These are phyloP conservation scores for Aradus depressus DNA, from an alignment of 2,888 invertebrate species.

Conservation along the genomic window DNA sequence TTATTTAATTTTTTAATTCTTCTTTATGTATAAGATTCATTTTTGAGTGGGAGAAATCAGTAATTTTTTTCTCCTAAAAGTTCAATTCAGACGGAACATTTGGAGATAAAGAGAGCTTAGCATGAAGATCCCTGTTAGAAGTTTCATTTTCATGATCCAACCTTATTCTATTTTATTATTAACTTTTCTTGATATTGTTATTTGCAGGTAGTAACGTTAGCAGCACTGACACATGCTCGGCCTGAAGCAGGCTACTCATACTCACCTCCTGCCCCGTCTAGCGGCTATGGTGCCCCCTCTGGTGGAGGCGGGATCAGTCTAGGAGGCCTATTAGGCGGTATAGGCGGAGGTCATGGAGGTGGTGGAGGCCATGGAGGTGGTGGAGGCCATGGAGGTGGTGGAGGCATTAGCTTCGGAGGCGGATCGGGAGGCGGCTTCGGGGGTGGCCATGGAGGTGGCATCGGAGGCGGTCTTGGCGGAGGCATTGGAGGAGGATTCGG, in stretches of 20 bases:
- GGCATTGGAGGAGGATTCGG: conserved; percentile 20
- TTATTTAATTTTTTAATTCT: too few relatives aligned
- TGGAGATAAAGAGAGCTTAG: too few relatives aligned
- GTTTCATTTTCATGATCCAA: too few relatives aligned
- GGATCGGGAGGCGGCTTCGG: conserved; percentile 25
- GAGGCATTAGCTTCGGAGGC: conserved; percentile 25
- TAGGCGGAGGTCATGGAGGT: conserved; percentile 19
- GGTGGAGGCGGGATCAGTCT: conserved; percentile 22
- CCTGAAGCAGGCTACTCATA: conserved; percentile 34
- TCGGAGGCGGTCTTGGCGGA: conserved; percentile 24
- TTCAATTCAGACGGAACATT: too few relatives aligned
- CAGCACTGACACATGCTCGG: conserved; percentile 31
- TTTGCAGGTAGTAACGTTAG: conserved; percentile 32
- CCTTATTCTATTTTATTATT: not conserved
- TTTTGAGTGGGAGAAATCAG: too few relatives aligned
- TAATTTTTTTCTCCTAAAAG: too few relatives aligned
- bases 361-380: conserved; percentile 21
- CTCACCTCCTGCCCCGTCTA: conserved; percentile 29
- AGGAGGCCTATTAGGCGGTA: conserved; percentile 15
- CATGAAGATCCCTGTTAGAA: too few relatives aligned
- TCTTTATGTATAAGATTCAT: too few relatives aligned
- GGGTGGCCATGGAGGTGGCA: conserved; percentile 23
- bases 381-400: conserved; percentile 25
- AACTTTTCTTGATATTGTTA: conserved; percentile 13
- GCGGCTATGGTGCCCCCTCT: conserved; percentile 29